Base-by-base conservation (phyloP, 35 echinoderm and acorn worm species). In the Ophiothrix spiculata region DNA sequence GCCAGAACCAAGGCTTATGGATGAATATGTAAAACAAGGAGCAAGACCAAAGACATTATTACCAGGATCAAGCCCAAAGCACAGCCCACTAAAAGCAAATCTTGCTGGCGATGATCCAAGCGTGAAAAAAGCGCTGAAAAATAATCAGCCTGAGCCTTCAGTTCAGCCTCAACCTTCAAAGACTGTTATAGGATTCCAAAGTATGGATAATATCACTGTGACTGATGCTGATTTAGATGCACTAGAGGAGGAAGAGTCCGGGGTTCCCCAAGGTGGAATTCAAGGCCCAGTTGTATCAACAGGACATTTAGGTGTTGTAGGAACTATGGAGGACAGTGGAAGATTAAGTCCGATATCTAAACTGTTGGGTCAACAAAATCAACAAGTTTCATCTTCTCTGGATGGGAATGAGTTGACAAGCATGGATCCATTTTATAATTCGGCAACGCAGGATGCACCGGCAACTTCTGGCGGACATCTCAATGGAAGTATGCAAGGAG, bases 261-360 rank as follows among this genome's bases (percentile, higher is more conserved):
- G 36, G 69, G 21, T 77, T 1, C 75, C 75, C 35, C 36, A 32
- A 77, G 75, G 32, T 77, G 36, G n/a, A 36, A 28, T 16, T 80
- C 78, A 33, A 80, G 42, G 31, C 15, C 85, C 36, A 83, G 1
- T 32, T 6, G 54, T 46, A 12, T 45, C 45, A 2, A 36, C 60
- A 25, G 60, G 32, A 25, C 81, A 84, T 64, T 36, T 84, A 60
- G 35, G 29, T 35, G 54, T 84, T 84, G 31, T 36, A 17, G 81
- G 35, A 54, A 37, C 35, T 4, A 56, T 35, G 31, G 29, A 36
- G 31, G 45, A 54, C 13, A 69, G 60, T n/a, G 85, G 83, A 29
- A 91, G 93, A 80, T 38, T 95, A 10, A 95, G 93, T 31, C 93
- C 93, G 32, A 37, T 95, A 31, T 95, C 93, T n/a, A 95, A 91